Conservation (phyloP, 2,888 invertebrate genomes). For the Ormyrus rosae region DNA sequence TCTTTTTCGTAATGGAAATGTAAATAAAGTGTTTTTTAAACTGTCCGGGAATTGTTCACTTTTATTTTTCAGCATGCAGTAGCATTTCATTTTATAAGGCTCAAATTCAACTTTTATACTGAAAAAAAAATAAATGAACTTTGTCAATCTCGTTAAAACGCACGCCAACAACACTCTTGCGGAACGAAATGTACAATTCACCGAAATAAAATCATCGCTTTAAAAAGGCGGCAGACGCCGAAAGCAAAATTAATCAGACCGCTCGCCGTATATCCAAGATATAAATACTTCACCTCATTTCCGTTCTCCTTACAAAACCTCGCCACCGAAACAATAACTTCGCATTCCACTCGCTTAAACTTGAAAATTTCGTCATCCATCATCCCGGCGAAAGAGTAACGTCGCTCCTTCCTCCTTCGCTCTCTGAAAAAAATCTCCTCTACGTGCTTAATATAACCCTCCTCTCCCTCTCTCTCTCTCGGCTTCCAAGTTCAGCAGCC, state of each 20-base stretch:
- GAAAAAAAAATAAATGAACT: not conserved
- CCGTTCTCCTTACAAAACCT: too few species aligned
- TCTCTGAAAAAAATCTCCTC: conserved; percentile 38
- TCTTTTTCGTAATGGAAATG: not conserved
- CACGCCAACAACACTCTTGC: not conserved
- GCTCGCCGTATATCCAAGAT: too few species aligned
- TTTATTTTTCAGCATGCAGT: not conserved
- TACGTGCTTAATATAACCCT: conserved; percentile 39
- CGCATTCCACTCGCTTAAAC: not conserved
- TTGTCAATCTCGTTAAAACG: conserved; percentile 2
- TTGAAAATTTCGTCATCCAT: conserved; percentile 40
- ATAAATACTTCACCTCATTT: too few species aligned
- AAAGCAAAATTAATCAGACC: conserved; percentile 11
- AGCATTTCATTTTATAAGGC: not conserved
- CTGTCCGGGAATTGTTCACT: not conserved
- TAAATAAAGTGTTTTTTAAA: not conserved
- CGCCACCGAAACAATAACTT: too few species aligned
- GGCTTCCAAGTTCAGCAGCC: conserved; percentile 5
- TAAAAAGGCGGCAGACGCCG: not conserved
- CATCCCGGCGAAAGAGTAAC: conserved; percentile 39
- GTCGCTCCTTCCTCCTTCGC: not conserved
- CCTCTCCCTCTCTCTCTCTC: not conserved
- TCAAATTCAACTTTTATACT: conserved; percentile 2
- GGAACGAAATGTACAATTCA: not conserved
- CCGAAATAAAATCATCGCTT: not conserved